Evolutionary conservation across 1,140 invertebrate genomes (phyloP).

Genomic region (Cotesia typhae): DNA sequence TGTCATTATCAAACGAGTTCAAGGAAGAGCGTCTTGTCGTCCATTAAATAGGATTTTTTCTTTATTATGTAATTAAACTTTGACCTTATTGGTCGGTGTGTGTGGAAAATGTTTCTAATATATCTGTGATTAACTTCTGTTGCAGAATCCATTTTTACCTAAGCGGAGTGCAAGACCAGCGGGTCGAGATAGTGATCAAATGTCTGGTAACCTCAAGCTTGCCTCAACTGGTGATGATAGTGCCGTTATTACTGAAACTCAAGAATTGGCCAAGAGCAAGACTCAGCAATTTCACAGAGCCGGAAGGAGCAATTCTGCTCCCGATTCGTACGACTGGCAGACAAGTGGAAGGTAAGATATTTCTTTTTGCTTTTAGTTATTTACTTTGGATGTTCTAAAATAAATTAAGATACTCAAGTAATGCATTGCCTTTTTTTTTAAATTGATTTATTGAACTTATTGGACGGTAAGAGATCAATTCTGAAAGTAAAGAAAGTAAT

Average conservation of each 20-base stretch:
- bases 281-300: conserved; percentile 59
- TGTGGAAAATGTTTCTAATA: neutral
- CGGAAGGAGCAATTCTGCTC: conserved; percentile 78
- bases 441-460: too few relatives aligned
- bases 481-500: too few relatives aligned
- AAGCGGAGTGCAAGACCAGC: conserved; percentile 46
- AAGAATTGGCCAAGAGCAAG: conserved; percentile 44
- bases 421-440: too few relatives aligned
- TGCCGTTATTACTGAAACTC: conserved; percentile 27
- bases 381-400: conserved; percentile 9
- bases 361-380: neutral
- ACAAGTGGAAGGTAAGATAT: conserved; percentile 59
- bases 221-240: conserved; percentile 36
- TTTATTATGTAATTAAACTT: neutral
- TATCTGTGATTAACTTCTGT: conserved; percentile 26
- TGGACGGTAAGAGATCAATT: too few relatives aligned
- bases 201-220: conserved; percentile 37
- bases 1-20: conserved; percentile 44
- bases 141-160: conserved; percentile 57
- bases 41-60: neutral
- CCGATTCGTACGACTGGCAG: conserved; percentile 74
- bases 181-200: conserved; percentile 31
- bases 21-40: conserved; percentile 38
- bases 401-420: neutral
- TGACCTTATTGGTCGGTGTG: too few relatives aligned